Base-by-base conservation (phyloP, 2,888 invertebrate species). In the Drosophila kanekoi region DNA sequence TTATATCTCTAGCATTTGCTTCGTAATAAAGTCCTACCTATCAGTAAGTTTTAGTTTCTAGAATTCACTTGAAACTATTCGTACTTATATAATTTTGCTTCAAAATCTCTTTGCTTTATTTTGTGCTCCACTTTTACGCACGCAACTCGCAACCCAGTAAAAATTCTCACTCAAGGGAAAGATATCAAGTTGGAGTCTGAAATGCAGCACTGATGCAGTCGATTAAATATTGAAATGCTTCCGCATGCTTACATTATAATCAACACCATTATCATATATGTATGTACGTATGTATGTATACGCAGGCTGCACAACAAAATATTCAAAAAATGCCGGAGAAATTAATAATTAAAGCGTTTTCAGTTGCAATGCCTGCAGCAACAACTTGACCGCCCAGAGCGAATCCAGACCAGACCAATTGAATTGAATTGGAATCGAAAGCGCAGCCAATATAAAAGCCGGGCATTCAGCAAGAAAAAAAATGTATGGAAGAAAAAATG, bases 401-500 rank as follows among this genome's bases (percentile, higher is more conserved):
- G 61, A 44, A 33, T 37, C 44, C 41, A 63, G 49, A 51, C 38
- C 60, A 70, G 72, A 58, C 66, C 74, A 74, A 80, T 83, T 83
- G 67, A 69, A 70, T 66, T 47, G 62, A 72, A 62, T 64, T 71
- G 62, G 64, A 67, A 70, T 76, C 62, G 62, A 77, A 74, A 66
- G 65, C 66, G 77, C 81, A 75, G 66, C 62, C 75, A 72, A 77
- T 65, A 79, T 54, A 75, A 75, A 65, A 59, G 77, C 53, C 48
- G 51, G 20, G 60, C 73, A 73, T 77, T 77, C 78, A 79, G 28
- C 54, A 48, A 45, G 38, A 23, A 64, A 66, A 64, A 47, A 37
- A 32, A 41, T 47, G 33, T 38, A n/a, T 18, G 37, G 20, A 28
- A 14, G 28, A 28, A 14, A 35, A 47, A 43, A 20, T 45, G 10